phyloP scores from a whole-genome alignment of 2,113 vertebrate genomes.

The Dromiciops gliroides region DNA sequence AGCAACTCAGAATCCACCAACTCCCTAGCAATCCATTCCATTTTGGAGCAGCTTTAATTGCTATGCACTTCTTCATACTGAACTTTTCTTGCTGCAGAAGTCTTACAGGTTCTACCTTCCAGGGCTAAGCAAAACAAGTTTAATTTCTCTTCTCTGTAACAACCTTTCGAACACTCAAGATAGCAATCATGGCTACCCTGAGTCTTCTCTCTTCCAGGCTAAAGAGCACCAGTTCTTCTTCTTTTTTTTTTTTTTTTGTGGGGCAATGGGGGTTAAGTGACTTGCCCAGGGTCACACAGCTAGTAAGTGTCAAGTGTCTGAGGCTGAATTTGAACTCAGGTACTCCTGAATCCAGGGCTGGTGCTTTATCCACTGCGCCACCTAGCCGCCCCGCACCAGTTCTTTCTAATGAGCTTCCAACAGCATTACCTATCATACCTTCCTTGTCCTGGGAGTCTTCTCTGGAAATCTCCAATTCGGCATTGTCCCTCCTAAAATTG shows the following conservation, averaged over 20 bases:
- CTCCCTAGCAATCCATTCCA: background rate
- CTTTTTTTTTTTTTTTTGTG: too few species aligned
- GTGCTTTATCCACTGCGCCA: too few species aligned
- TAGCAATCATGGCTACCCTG: background rate
- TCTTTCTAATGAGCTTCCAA: background rate
- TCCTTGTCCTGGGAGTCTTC: background rate
- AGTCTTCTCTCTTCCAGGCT: background rate
- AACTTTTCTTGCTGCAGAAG: background rate
- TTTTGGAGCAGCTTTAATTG: background rate
- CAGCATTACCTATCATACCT: background rate
- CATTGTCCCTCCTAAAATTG: background rate
- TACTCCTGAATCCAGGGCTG: too few species aligned
- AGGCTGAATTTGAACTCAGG: too few species aligned
- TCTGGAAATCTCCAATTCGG: background rate
- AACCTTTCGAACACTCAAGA: background rate
- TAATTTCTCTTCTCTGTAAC: background rate
- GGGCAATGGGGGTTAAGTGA: too few species aligned
- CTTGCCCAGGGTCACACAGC: too few species aligned
- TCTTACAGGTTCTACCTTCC: background rate
- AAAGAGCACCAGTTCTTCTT: background rate
- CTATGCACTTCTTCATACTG: background rate
- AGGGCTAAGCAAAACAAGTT: background rate
- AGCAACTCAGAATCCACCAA: background rate
- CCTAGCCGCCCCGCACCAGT: too few species aligned
- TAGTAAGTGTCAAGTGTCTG: too few species aligned